Evolutionary conservation across 2,797 vertebrate species (phyloP), one percentile per base, ranked within the genome.

Genomic region (Pipistrellus pipistrellus): DNA sequence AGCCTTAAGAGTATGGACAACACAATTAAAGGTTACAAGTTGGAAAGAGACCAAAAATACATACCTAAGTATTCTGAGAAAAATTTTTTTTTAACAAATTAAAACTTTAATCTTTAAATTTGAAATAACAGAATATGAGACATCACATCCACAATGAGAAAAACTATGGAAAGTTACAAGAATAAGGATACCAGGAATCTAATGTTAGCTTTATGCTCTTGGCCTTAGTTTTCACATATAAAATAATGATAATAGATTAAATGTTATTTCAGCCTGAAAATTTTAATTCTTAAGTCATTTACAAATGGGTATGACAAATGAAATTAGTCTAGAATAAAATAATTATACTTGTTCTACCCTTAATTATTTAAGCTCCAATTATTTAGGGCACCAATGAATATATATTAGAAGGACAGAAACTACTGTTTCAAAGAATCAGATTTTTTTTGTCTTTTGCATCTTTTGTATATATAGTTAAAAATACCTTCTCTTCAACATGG

Each of bases 241-340:
- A 90, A 66, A 44, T 44, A 51, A 59, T 75, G 51, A 51, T 8
- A 77, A 51, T 76, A 85, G 8, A 69, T 71, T 85, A 55, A 20
- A 25, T 89, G 82, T 92, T 78, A 69, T 86, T 95, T 91, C 64
- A 89, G 11, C 1, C 57, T 75, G 15, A 71, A 86, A 83, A 85
- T 51, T 46, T 38, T 76, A 69, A 69, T 41, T 85, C 6, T 73
- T 84, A 76, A 57, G 11, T 75, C 38, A 93, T 88, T 85, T 81
- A 94, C 4, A 59, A 90, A 88, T 68, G 10, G 30, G 9, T 23
- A 77, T 27, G 41, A 90, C 12, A 18, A 93, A 72, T 38, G 7
- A 83, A 75, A 93, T 62, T 59, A 27, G 53, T 75, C 35, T 4
- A 73, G 2, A 93, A 68, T 66, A 71, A 90, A 71, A 21, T 1